Conservation (phyloP, 2,888 invertebrate genomes). For the Tenthredo amoena region DNA sequence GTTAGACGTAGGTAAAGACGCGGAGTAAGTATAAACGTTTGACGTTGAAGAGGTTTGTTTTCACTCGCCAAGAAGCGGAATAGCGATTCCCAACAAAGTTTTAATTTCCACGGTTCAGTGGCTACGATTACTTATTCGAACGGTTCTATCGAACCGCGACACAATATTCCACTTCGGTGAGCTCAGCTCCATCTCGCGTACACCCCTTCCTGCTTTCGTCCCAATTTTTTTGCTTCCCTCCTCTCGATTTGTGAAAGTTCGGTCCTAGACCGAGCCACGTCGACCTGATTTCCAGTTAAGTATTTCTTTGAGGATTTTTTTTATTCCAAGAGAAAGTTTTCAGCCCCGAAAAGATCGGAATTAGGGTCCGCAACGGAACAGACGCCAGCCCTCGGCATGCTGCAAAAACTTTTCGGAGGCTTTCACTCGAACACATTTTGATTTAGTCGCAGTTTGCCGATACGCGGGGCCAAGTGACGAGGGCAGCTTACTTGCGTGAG, state of each 20-base stretch:
- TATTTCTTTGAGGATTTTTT: constrained; percentile 56
- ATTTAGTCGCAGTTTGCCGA: not conserved
- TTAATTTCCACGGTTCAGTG: constrained; percentile 32
- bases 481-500: not conserved
- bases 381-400: not conserved
- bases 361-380: not conserved
- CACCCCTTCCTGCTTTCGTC: constrained; percentile 29
- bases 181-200: not conserved
- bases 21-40: not conserved
- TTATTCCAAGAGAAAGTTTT: constrained; percentile 52
- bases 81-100: constrained; percentile 14
- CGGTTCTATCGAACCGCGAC: constrained; percentile 40
- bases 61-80: not conserved
- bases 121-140: constrained; percentile 17
- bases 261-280: not conserved
- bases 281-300: constrained; percentile 55
- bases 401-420: constrained; percentile 1
- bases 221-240: constrained; percentile 18
- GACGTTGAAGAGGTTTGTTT: not conserved
- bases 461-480: not conserved
- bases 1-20: not conserved
- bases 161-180: constrained; percentile 37
- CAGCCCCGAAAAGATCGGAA: constrained; percentile 35
- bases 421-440: constrained; percentile 7
- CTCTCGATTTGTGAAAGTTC: constrained; percentile 43